phyloP scores from a whole-genome alignment of 2,797 vertebrate genomes.

The Rhinoraja longicauda region DNA sequence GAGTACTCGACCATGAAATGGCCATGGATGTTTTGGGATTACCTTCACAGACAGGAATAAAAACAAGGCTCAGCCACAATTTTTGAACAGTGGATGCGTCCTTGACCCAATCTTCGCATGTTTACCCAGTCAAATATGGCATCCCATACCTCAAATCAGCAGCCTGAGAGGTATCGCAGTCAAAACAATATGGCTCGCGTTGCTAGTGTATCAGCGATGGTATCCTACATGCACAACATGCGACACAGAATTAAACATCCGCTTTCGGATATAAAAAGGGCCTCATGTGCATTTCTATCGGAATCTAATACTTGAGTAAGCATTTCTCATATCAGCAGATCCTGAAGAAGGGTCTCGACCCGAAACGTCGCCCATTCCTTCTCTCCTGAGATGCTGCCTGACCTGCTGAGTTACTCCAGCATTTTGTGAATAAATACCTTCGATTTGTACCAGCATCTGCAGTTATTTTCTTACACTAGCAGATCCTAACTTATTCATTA shows the following conservation, averaged over 20 bases:
- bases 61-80: constrained; percentile 13
- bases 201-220: background rate
- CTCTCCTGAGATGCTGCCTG: no score
- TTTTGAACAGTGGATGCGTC: constrained; percentile 32
- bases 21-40: constrained; percentile 39
- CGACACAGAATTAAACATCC: background rate
- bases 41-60: constrained; percentile 32
- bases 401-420: no score
- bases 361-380: no score
- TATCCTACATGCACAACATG: background rate
- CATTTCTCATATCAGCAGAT: background rate
- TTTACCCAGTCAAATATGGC: constrained; percentile 31
- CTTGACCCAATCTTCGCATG: constrained; percentile 26
- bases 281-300: background rate
- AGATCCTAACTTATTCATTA: background rate
- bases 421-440: no score
- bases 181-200: background rate
- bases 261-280: background rate
- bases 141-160: background rate
- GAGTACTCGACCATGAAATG: constrained; percentile 37
- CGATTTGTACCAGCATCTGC: no score
- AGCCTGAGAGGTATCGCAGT: background rate
- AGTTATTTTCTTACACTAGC: no score
- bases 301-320: no score
- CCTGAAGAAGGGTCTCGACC: no score